phyloP scores from a whole-genome alignment of 2,113 vertebrate genomes.

The Toxostoma redivivum region DNA sequence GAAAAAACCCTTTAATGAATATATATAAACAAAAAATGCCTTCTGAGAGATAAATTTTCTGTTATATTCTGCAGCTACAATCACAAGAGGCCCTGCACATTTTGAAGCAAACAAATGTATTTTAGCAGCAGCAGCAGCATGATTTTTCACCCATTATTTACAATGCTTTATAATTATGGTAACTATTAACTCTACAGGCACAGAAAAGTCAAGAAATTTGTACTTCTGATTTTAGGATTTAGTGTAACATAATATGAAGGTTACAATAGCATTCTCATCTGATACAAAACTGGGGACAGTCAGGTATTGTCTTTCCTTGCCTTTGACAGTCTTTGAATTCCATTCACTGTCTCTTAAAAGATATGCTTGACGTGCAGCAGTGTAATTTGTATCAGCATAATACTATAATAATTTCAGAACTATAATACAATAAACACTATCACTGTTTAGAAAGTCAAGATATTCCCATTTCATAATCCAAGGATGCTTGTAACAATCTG shows the following conservation, averaged over 20 bases:
- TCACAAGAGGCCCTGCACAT: not conserved
- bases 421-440: not conserved
- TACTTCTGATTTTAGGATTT: not conserved
- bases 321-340: not conserved
- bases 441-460: slow-evolving; percentile 10
- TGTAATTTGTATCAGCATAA: not conserved
- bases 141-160: not conserved
- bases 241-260: not conserved
- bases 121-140: not conserved
- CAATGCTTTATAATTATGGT: not conserved
- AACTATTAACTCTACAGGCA: not conserved
- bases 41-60: not conserved
- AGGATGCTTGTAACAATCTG: slow-evolving; percentile 35
- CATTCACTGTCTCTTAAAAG: not conserved
- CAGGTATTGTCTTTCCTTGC: not conserved
- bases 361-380: not conserved
- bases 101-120: not conserved
- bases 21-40: not conserved
- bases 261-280: not conserved
- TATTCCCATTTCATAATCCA: slow-evolving; percentile 8
- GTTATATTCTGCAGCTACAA: not conserved
- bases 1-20: not conserved
- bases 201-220: not conserved
- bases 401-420: not conserved
- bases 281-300: not conserved